These are phyloP conservation scores for Apodemus sylvaticus DNA, from an alignment of 2,113 vertebrate genomes.

Conservation along the genomic window DNA sequence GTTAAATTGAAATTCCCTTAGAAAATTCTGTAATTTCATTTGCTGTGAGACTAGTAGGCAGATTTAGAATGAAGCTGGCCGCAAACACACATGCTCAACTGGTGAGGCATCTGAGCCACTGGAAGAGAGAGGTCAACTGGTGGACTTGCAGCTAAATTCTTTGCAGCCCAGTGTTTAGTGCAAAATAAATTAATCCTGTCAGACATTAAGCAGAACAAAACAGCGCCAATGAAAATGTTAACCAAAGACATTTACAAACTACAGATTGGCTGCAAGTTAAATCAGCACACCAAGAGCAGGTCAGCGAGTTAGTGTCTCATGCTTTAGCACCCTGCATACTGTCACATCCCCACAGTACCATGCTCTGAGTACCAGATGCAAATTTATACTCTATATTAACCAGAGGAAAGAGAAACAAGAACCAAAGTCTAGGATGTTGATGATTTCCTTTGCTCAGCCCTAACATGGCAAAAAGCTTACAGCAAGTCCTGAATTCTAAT, in stretches of 20 bases:
- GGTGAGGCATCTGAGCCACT: slow-evolving; percentile 50
- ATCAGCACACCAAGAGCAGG: slow-evolving; percentile 8
- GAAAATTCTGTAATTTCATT: slow-evolving; percentile 21
- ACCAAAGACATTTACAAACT: slow-evolving; percentile 52
- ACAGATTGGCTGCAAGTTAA: slow-evolving; percentile 23
- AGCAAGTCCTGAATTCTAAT: not conserved
- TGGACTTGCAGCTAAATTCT: slow-evolving; percentile 69
- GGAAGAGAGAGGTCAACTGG: slow-evolving; percentile 3
- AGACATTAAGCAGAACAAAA: slow-evolving; percentile 58
- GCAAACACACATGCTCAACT: slow-evolving; percentile 23
- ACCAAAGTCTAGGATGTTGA: not conserved
- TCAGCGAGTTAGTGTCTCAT: not conserved
- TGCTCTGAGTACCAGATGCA: not conserved
- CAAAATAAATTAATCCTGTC: slow-evolving; percentile 70
- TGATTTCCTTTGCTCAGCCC: not conserved
- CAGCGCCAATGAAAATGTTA: slow-evolving; percentile 58
- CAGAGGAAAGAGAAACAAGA: slow-evolving; percentile 15
- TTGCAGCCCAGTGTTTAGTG: slow-evolving; percentile 71
- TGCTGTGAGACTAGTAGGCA: slow-evolving; percentile 11
- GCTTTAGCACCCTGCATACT: not conserved
- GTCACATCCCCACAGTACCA: not conserved
- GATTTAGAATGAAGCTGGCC: slow-evolving; percentile 47
- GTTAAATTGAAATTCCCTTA: slow-evolving; percentile 58
- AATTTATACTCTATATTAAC: not conserved
- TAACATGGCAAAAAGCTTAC: slow-evolving; percentile 6